Base-by-base conservation (phyloP, 2,797 vertebrate genomes). In the Scleropages formosus region DNA sequence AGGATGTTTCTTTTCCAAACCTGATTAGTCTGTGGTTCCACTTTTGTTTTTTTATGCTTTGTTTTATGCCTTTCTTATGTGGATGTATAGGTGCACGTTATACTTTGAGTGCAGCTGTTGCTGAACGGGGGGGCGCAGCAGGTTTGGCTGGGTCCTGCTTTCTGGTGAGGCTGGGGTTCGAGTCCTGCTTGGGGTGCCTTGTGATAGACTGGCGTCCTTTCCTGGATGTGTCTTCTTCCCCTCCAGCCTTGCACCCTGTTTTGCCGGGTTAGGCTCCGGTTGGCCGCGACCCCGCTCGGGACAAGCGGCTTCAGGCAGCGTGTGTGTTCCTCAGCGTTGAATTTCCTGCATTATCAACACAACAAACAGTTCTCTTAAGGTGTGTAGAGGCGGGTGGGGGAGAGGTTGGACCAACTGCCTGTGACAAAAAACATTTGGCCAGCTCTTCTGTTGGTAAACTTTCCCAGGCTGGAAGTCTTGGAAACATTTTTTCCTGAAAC, bases 1-100 rank as follows among this genome's bases (percentile, higher is more conserved):
- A 60, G 73, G 77, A 81, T 78, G 64, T 78, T 74, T 78, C 66
- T 75, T 1, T 82, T 80, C 63, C 80, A 56, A 56, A 56, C 18
- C 12, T 56, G 1, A 56, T 12, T 12, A 18, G 53, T 18, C 56
- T 18, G 53, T 12, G 11, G 53, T 12, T 18, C 10, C 11, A 56
- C 53, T 27, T 22, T 31, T 72, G 60, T 62, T 39, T 73, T 4
- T 67, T 67, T 39, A 53, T 15, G 12, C n/a, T 56, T 56, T 70
- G 20, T 27, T 61, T 51, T 24, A 49, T 58, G 16, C 51, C 51
- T 16, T 15, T 71, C 10, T 71, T 4, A 26, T 56, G 51, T 71
- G 53, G 26, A 18, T 20, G 44, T 63, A 61, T 24, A 61, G 58
- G 47, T 12, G 71, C 46, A 63, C 13, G 60, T 31, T 18, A 18